phyloP scores from a whole-genome alignment of 2,888 invertebrate species.

The Venusia cambrica region DNA sequence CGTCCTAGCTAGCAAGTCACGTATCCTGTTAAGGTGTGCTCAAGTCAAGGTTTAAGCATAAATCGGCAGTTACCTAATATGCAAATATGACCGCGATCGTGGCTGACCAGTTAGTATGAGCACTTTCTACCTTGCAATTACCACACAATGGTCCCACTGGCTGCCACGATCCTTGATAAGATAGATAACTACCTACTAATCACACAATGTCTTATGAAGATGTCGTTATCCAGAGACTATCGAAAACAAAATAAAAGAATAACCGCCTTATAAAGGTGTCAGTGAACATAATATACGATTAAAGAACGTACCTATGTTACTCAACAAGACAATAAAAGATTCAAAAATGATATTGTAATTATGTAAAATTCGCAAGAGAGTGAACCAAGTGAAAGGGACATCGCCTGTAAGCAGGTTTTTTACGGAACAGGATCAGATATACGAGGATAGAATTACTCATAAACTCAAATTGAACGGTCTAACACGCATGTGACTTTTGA shows the following conservation, averaged over 20 bases:
- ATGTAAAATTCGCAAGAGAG: constrained; percentile 25
- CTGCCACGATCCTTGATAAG: constrained; percentile 32
- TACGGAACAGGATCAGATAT: constrained; percentile 15
- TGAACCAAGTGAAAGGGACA: constrained; percentile 31
- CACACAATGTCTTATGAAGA: constrained; percentile 15
- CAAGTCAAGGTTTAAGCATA: constrained; percentile 26
- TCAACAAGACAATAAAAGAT: constrained; percentile 1
- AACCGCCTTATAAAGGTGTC: not conserved
- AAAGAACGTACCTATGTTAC: constrained; percentile 3
- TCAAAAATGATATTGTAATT: constrained; percentile 12
- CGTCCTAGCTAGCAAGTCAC: constrained; percentile 17
- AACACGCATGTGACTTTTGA: constrained; percentile 1
- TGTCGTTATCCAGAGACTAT: constrained; percentile 1
- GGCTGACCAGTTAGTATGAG: constrained; percentile 58
- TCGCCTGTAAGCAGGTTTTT: constrained; percentile 25
- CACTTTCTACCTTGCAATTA: constrained; percentile 66
- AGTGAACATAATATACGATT: not conserved
- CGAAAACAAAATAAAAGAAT: not conserved
- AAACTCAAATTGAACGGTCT: constrained; percentile 3
- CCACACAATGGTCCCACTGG: constrained; percentile 64
- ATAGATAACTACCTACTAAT: constrained; percentile 19
- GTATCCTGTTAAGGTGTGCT: constrained; percentile 29
- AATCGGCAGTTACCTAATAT: constrained; percentile 57
- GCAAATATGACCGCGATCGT: constrained; percentile 63
- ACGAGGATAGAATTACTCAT: constrained; percentile 9